Evolutionary conservation across 2,113 vertebrate species (phyloP), one percentile per base, ranked within the genome.

Genomic region (Rhinolophus sinicus): DNA sequence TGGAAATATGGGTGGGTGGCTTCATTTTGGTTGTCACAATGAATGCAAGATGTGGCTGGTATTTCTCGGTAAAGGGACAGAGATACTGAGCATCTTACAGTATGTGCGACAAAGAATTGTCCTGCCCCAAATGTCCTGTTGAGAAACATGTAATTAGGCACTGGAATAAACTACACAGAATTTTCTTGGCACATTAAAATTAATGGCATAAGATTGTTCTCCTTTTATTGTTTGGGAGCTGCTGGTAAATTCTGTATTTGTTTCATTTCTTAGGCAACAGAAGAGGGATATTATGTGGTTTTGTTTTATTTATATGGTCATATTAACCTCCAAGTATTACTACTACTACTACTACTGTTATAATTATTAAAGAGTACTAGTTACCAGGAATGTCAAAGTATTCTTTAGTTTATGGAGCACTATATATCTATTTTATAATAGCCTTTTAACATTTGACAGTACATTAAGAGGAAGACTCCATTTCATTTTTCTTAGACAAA

Each of bases 171-270:
- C 6, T 24, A 13, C 28, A 70, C 7, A 28, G 12, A 62, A 83
- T 62, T 75, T 89, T 84, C 40, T 93, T 89, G 54, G 44, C 22
- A 93, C 33, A 75, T 44, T 83, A 75, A 82, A 83, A 76, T 60
- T 50, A 83, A 52, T 60, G 50, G 50, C 60, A 52, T 40, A 82
- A 52, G 18, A 8, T 13, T 11, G 22, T 91, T 72, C 35, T 18
- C 58, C 35, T 18, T 50, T 80, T 44, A 15, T n/a, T 65, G 5
- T 65, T 47, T 83, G 69, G 69, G 81, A 24, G 24, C 84, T 76
- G 11, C 38, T 60, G 58, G 24, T 75, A 75, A 77, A 40, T 75
- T 65, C 73, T 56, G 75, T 38, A 28, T 65, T 81, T 92, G 47
- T 92, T 87, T 65, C 18, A 87, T 62, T 67, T 81, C 73, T 75